Base-by-base conservation (phyloP, 2,888 invertebrate species). In the Muschampia plurimacula region DNA sequence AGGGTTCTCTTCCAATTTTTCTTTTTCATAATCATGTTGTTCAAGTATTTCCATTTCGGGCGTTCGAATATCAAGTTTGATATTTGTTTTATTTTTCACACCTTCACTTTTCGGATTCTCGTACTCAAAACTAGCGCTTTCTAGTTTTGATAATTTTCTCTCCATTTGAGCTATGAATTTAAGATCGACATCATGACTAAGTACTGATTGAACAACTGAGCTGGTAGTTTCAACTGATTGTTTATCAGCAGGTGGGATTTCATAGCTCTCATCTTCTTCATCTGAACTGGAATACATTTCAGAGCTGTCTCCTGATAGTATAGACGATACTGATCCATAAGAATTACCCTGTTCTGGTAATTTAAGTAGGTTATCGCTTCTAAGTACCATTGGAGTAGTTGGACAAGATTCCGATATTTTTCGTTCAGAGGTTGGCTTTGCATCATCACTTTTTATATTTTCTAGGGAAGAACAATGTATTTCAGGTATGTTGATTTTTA, bases 181-280 rank as follows among this genome's bases (percentile, higher is more conserved):
- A 7, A 86, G 87, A 80, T 91, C 81, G 0, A 86, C 77, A 70
- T 88, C 86, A 36, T 91, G 87, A 72, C 86, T 92, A 55, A 95
- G 78, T 28, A 96, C 95, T 46, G 95, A 94, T 79, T 95, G 93
- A 5, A 96, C 95, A 32, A 96, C 92, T 66, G 95, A 95, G 80
- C 95, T 95, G 1, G 95, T 94, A 10, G 96, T 95, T 81, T 96
- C 96, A 62, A 92, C 80, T 41, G 89, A 85, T 52, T 84, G 85
- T 66, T 94, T 91, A 63, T 88, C 85, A 74, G 95, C 95, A 57
- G 91, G 89, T 79, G 92, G 95, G 32, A 91, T 82, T 78, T 95
- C 95, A 66, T 89, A 92, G 76, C 93, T 93, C 77, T 94, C 92
- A 60, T 95, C 91, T 12, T 93, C 92, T 77, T 89, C 93, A 28